Percentiles rank a stretch among this genome's conserved stretches.
These are phyloP conservation scores for Passer domesticus DNA, from an alignment of 2,113 vertebrate genomes.

Conservation along the genomic window DNA sequence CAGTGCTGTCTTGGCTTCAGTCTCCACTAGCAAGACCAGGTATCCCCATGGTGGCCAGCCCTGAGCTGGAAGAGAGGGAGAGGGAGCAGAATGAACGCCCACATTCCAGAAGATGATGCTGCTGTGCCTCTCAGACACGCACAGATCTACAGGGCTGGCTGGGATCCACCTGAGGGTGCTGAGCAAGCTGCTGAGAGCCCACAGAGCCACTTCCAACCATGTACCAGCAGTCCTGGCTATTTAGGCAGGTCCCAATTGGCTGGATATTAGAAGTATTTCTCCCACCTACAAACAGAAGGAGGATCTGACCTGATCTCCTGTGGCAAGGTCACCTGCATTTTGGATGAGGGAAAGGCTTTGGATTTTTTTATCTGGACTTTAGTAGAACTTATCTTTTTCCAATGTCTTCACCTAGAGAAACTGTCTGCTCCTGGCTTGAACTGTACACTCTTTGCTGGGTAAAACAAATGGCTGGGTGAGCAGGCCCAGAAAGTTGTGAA, in stretches of 20 bases:
- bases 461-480: background rate
- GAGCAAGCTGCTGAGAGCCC: background rate
- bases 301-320: background rate
- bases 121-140: background rate
- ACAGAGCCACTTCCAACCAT: background rate
- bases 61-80: background rate
- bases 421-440: background rate
- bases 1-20: background rate
- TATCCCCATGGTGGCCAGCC: background rate
- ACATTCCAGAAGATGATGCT: background rate
- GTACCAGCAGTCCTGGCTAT: background rate
- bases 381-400: background rate
- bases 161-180: background rate
- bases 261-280: background rate
- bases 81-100: background rate
- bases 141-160: background rate
- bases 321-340: rapidly evolving
- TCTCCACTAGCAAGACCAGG: background rate
- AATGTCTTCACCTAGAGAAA: background rate
- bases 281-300: background rate
- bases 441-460: too few species aligned
- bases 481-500: background rate
- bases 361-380: background rate
- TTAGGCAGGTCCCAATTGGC: background rate
- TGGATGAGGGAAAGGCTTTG: background rate